phyloP scores from a whole-genome alignment of 2,888 invertebrate species.

The Watsonalla binaria region DNA sequence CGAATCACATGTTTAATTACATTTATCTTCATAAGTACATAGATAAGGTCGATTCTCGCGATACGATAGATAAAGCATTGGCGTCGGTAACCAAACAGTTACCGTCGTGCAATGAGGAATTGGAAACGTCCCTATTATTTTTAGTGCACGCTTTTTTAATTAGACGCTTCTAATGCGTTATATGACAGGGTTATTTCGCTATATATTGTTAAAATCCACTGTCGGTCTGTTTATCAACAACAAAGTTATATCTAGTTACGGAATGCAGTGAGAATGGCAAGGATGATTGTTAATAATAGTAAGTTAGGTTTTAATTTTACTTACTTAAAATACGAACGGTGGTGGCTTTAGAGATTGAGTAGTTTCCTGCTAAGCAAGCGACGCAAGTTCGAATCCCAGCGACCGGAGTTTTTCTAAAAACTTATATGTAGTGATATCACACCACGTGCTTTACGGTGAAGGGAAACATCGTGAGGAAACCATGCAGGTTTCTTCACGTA shows the following conservation, averaged over 20 bases:
- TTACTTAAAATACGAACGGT: too few species aligned
- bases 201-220: too few species aligned
- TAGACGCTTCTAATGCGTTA: not conserved
- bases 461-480: too few species aligned
- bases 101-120: not conserved
- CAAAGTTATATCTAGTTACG: not conserved
- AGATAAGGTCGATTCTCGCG: not conserved
- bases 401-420: too few species aligned
- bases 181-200: not conserved
- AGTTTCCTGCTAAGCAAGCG: too few species aligned
- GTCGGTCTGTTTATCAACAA: not conserved
- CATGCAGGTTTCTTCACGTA: too few species aligned
- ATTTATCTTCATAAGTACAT: constrained; percentile 1
- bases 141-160: not conserved
- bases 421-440: too few species aligned
- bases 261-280: not conserved
- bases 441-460: too few species aligned
- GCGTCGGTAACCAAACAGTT: not conserved
- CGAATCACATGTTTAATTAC: constrained; percentile 4
- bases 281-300: not conserved
- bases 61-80: not conserved
- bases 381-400: too few species aligned
- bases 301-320: not conserved
- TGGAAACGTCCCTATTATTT: not conserved
- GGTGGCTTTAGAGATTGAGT: too few species aligned